Percentiles rank a stretch among this genome's conserved stretches.
These are phyloP conservation scores for Pyrgus malvae DNA, from an alignment of 2,888 invertebrate genomes.

Conservation along the genomic window DNA sequence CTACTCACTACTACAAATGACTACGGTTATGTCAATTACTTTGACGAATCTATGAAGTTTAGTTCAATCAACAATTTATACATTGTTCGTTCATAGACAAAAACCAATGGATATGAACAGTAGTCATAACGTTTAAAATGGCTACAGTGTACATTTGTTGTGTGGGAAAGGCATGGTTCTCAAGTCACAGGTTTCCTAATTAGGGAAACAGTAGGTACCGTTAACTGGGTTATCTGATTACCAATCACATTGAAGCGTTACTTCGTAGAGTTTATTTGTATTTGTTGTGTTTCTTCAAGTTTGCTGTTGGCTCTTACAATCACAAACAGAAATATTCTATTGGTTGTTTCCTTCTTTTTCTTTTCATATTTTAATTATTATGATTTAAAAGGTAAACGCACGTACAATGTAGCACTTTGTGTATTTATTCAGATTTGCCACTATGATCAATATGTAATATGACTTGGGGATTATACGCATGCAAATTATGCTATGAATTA, in stretches of 20 bases:
- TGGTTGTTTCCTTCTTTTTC: too few relatives aligned
- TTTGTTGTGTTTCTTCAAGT: background rate
- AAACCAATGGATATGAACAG: background rate
- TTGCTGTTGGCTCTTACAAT: background rate
- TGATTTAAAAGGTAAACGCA: too few relatives aligned
- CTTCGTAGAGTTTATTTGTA: background rate
- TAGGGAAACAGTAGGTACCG: slow-evolving; percentile 7
- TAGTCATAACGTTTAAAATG: background rate
- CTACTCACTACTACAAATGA: too few relatives aligned
- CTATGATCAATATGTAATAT: too few relatives aligned
- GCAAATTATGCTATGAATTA: too few relatives aligned
- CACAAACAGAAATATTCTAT: background rate
- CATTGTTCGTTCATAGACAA: background rate
- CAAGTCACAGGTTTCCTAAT: slow-evolving; percentile 14
- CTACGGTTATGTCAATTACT: too few relatives aligned
- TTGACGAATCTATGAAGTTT: too few relatives aligned
- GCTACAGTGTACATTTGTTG: background rate
- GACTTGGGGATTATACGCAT: too few relatives aligned
- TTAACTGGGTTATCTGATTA: slow-evolving; percentile 4
- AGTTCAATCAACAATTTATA: too few relatives aligned
- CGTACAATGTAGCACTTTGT: too few relatives aligned
- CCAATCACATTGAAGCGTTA: background rate
- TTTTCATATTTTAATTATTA: too few relatives aligned
- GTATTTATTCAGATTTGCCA: too few relatives aligned
- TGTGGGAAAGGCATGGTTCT: slow-evolving; percentile 15